Conservation (phyloP, 2,113 vertebrate genomes). For the Platysteira castanea region DNA sequence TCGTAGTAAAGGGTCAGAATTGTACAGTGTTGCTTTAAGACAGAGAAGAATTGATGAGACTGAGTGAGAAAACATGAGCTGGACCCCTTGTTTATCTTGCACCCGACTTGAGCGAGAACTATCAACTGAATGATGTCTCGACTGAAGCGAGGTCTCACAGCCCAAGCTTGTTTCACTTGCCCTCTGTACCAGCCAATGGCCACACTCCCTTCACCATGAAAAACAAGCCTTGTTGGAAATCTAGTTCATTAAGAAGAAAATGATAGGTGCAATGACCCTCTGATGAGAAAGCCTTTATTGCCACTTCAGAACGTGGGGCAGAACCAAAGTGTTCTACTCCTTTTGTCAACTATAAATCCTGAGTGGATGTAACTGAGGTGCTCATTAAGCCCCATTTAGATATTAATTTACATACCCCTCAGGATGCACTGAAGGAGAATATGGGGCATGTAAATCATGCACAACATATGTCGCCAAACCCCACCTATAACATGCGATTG, state of each 20-base stretch:
- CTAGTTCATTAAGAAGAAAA: neutral
- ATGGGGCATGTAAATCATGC: neutral
- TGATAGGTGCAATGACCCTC: neutral
- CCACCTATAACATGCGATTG: fast-evolving
- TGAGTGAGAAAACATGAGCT: neutral
- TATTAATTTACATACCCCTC: neutral
- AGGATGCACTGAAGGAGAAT: neutral
- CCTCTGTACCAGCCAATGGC: neutral
- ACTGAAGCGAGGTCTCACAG: neutral
- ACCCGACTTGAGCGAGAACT: neutral
- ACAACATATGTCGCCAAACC: neutral
- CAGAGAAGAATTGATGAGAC: neutral
- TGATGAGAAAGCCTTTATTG: neutral
- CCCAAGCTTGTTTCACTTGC: neutral
- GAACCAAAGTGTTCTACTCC: neutral
- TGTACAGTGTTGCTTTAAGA: neutral
- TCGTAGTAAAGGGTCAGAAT: neutral
- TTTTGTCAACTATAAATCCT: neutral
- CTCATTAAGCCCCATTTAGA: neutral
- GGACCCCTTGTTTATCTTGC: neutral
- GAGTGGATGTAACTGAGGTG: neutral
- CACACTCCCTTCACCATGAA: neutral
- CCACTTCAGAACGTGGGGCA: neutral
- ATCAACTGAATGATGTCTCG: neutral
- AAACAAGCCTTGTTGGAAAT: neutral